A percentile compares a stretch with the other conserved stretches of the same genome.
phyloP scores from a whole-genome alignment of 2,113 vertebrate genomes.

The Hystrix cristata region DNA sequence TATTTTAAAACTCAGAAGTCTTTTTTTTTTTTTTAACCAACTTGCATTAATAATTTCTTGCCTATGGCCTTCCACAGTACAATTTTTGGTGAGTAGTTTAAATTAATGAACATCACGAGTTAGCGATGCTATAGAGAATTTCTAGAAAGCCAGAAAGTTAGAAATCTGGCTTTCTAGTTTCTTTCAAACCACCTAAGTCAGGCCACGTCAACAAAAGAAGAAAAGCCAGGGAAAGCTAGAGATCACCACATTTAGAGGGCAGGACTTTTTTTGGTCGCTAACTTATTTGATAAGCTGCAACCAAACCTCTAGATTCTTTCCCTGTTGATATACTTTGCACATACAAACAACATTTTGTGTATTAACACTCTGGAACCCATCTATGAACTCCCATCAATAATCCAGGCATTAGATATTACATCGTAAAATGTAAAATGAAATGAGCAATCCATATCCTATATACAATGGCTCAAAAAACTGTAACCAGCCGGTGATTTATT shows the following conservation, averaged over 20 bases:
- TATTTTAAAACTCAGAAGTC: slow-evolving; percentile 27
- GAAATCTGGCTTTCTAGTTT: neutral
- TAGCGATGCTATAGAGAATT: neutral
- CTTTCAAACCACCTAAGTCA: neutral
- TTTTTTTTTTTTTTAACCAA: neutral
- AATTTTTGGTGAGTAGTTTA: neutral
- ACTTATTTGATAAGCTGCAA: slow-evolving; percentile 26
- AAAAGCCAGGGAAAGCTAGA: neutral
- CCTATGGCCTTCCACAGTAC: neutral
- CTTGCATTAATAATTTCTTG: slow-evolving; percentile 30
- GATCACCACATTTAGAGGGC: neutral
- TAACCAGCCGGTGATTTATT: slow-evolving; percentile 46
- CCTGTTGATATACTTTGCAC: neutral
- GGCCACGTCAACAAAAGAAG: neutral
- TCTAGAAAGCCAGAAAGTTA: neutral
- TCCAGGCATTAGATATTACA: neutral
- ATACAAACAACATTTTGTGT: slow-evolving; percentile 50
- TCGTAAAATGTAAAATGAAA: slow-evolving; percentile 66
- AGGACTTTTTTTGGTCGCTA: neutral
- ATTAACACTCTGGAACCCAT: neutral
- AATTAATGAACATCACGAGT: neutral
- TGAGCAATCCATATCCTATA: slow-evolving; percentile 10
- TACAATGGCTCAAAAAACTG: slow-evolving; percentile 44
- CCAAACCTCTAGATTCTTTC: slow-evolving; percentile 14
- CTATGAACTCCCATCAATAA: slow-evolving; percentile 46